Conservation (phyloP, 2,888 invertebrate species). For the Flexamia atlantica region DNA sequence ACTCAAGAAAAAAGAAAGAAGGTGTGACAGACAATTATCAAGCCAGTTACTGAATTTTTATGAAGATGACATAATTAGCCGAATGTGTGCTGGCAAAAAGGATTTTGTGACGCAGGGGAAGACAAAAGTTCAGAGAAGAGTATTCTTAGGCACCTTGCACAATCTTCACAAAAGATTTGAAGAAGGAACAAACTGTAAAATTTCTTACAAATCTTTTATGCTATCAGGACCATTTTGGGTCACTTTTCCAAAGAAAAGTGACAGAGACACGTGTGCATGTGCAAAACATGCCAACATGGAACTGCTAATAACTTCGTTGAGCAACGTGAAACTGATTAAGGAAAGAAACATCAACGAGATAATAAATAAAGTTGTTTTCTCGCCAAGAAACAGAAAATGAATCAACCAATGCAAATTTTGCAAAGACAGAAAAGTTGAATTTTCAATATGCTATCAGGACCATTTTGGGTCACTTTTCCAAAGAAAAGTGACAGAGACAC, state of each 20-base stretch:
- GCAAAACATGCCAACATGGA: neutral
- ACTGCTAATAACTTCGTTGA: neutral
- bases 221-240: neutral
- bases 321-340: neutral
- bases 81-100: neutral
- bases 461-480: neutral
- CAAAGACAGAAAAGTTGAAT: neutral
- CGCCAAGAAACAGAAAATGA: neutral
- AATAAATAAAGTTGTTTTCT: neutral
- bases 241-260: neutral
- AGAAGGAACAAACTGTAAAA: neutral
- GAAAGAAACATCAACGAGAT: neutral
- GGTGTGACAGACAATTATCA: neutral
- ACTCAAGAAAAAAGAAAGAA: neutral
- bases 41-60: neutral
- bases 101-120: neutral
- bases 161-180: neutral
- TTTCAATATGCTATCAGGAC: neutral
- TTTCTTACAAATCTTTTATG: neutral
- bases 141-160: neutral
- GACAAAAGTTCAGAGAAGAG: neutral
- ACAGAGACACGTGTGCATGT: neutral
- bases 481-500: slow-evolving; percentile 31
- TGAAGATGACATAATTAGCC: neutral
- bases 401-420: neutral